Evolutionary conservation across 1,140 invertebrate species (phyloP), one percentile per base, ranked within the genome.

Genomic region (Bombus soroeensis): DNA sequence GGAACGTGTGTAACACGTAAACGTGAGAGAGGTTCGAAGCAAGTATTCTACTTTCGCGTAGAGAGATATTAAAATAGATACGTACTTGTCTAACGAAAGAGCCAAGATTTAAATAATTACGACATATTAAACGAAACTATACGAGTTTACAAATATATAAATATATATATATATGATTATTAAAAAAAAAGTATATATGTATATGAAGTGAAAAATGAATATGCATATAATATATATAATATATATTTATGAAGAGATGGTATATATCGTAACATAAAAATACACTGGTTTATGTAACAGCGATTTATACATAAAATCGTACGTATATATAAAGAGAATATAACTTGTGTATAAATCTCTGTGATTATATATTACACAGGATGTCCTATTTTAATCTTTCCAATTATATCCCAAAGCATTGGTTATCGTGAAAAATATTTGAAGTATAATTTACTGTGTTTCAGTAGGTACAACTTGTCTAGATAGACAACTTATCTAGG

Each of bases 211-310:
- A 43, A 79, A 75, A 73, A 86, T 80, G 71, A 81, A 83, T 82
- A 88, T 84, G 86, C 73, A 90, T 90, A 90, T 85, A 70, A 86
- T 79, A 72, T 41, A 66, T 66, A 66, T 32, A 66, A 68, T 68
- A 71, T 89, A 90, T 87, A 89, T 89, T 88, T 88, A 89, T 89
- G 76, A 83, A 88, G 62, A 88, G 79, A 87, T 86, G 81, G 84
- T 88, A 88, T 88, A 88, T 90, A 90, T 90, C 74, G 73, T 70
- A 76, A 78, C 28, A 79, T 53, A 47, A 87, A 83, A 81, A 82
- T 89, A 84, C 47, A 89, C 89, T 88, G 81, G 53, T 90, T 89
- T 85, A 81, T 71, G 88, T 89, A 80, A 78, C 79, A 39, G 72
- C 73, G 39, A 89, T 89, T 90, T 90, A 88, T 90, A 88, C 79